Evolutionary conservation across 2,113 vertebrate genomes (phyloP), one percentile per base, ranked within the genome.

Genomic region (Corynorhinus townsendii): DNA sequence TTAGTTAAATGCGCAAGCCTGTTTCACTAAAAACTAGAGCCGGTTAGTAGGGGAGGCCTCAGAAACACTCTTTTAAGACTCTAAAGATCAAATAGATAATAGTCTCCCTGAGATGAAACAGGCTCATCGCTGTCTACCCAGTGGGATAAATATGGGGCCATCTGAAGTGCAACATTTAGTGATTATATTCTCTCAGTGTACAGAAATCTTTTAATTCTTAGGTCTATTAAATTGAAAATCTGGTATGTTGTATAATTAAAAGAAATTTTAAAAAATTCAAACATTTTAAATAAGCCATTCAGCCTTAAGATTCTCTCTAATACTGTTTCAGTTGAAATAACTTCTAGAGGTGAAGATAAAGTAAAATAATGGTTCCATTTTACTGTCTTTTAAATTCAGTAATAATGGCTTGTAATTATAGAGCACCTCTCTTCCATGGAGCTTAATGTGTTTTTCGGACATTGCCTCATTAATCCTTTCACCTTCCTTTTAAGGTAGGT

Each of bases 331-430:
- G 59, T 77, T 93, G 49, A 93, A 93, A 89, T 92, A 93, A 89
- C 24, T 88, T 59, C 28, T 95, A 83, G 33, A 96, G 49, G 45
- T 95, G 49, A 93, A 93, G 54, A 96, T 76, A 95, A 96, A 93
- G 91, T 85, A 93, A 96, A 94, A 94, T 86, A 93, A 93, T 86
- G 49, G 33, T 86, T 94, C 52, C 40, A 95, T 96, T 96, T 96
- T 94, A 85, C 73, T 77, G 45, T 96, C 88, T 92, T 95, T 97
- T 96, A 93, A 93, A 95, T 86, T 96, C 73, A 43, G 83, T 95
- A 85, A 93, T 95, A 97, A 96, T 96, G 92, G 68, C 90, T 97
- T 89, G 56, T 96, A 96, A 97, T 97, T 97, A 96, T 68, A 96
- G 64, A 96, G 47, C 26, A 90, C 68, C 76, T 90, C 93, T 97